Conservation (phyloP, 2,113 vertebrate genomes). For the Muntiacus reevesi region DNA sequence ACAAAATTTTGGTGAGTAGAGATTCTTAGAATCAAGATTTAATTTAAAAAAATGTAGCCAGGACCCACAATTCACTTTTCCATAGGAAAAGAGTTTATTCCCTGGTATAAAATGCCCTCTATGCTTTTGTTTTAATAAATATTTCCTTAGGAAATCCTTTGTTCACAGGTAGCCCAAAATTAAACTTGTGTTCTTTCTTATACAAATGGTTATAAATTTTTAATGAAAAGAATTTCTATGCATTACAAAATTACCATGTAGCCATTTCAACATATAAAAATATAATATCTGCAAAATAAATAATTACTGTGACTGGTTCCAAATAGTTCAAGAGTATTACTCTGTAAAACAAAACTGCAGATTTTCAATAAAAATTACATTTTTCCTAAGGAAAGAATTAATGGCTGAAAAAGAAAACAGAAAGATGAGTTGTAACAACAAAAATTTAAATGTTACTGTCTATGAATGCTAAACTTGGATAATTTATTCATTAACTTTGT, state of each 20-base stretch:
- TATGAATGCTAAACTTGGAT: constrained; percentile 41
- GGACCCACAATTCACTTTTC: not conserved
- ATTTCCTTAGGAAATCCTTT: not conserved
- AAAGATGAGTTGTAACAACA: constrained; percentile 26
- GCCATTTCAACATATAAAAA: not conserved
- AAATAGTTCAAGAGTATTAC: not conserved
- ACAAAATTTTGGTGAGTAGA: not conserved
- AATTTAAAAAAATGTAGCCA: not conserved
- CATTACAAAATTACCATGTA: not conserved
- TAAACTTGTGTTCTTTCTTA: not conserved
- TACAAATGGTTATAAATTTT: not conserved
- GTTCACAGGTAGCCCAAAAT: not conserved
- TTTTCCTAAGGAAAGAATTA: not conserved
- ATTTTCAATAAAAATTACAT: constrained; percentile 34
- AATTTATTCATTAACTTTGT: constrained; percentile 57
- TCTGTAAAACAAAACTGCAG: constrained; percentile 34
- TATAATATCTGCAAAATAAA: not conserved
- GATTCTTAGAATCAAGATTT: constrained; percentile 2
- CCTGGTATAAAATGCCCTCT: not conserved
- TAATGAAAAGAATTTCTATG: not conserved
- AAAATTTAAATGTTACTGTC: constrained; percentile 26
- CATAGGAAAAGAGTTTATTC: not conserved
- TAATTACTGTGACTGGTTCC: not conserved
- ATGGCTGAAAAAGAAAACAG: constrained; percentile 49
- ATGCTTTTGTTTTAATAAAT: not conserved